phyloP scores from a whole-genome alignment of 1,140 invertebrate species.

The Myzus persicae region DNA sequence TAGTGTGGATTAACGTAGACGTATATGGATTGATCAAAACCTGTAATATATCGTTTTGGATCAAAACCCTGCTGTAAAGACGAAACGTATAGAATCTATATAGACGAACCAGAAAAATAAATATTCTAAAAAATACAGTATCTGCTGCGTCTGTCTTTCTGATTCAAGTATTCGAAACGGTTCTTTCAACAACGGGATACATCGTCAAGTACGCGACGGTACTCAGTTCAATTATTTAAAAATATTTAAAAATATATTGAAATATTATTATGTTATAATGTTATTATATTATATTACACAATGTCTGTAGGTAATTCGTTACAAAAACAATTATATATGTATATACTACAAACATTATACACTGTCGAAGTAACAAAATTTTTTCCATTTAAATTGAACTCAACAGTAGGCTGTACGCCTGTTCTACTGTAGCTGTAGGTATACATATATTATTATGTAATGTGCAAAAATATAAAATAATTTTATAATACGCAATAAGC shows the following conservation, averaged over 20 bases:
- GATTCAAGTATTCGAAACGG: neutral
- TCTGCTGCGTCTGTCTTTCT: neutral
- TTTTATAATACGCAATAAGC: neutral
- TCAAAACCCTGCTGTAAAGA: neutral
- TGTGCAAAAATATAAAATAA: neutral
- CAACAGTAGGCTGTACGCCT: neutral
- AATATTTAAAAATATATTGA: neutral
- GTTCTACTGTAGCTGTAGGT: neutral
- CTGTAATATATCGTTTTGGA: neutral
- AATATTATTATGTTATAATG: too few species aligned
- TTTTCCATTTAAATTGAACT: neutral
- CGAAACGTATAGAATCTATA: neutral
- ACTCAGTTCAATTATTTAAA: neutral
- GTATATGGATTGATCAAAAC: neutral
- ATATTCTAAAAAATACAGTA: neutral
- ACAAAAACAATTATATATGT: neutral
- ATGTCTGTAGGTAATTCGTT: conserved; percentile 5
- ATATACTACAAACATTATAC: neutral
- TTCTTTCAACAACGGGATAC: neutral
- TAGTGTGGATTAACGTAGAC: neutral
- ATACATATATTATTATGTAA: neutral
- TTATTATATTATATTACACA: neutral
- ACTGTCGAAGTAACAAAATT: neutral
- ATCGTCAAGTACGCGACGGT: neutral
- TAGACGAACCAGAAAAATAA: conserved; percentile 8